Evolutionary conservation across 2,113 vertebrate species (phyloP), one percentile per base, ranked within the genome.

Genomic region (Varanus salvator): DNA sequence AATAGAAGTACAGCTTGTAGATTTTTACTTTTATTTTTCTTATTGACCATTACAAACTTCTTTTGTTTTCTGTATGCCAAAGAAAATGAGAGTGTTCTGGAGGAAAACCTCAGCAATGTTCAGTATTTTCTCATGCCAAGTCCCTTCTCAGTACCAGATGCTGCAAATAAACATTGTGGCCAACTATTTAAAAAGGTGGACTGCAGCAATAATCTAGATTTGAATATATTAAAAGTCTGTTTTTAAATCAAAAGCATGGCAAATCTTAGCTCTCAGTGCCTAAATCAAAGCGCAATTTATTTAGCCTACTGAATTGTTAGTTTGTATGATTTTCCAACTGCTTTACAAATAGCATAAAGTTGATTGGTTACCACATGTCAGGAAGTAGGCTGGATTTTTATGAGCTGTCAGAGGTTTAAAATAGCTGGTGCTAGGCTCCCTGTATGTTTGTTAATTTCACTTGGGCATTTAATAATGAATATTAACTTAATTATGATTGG

Each of bases 391-490:
- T 52, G 11, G 60, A 23, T 88, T 1, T 86, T 96, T 95, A 93
- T 78, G 90, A 92, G 48, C 83, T 91, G 80, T 69, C 71, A 72
- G 86, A 89, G 80, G 54, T 90, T 94, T 90, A 84, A 84, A 93
- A 80, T 29, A 84, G 23, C 15, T 93, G 50, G 0, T 34, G 50
- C 8, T 83, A 82, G 57, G 54, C 14, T 89, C 87, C 88, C 94
- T 87, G 71, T 21, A 38, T 29, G 44, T 87, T 85, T 66, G 75
- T 82, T 91, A 81, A 92, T 74, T 78, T 90, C 89, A 64, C 86
- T 52, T 83, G 64, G 87, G 77, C 64, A 31, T 91, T 93, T 88
- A 90, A 60, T 88, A 80, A 34, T 85, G 50, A 93, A 54, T 66
- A 85, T 90, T 92, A 93, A 75, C 54, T 57, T 75, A 82, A 78